Percentiles rank a stretch among this genome's conserved stretches.
Evolutionary conservation across 2,797 vertebrate genomes (phyloP).

Genomic region (Peromyscus eremicus): DNA sequence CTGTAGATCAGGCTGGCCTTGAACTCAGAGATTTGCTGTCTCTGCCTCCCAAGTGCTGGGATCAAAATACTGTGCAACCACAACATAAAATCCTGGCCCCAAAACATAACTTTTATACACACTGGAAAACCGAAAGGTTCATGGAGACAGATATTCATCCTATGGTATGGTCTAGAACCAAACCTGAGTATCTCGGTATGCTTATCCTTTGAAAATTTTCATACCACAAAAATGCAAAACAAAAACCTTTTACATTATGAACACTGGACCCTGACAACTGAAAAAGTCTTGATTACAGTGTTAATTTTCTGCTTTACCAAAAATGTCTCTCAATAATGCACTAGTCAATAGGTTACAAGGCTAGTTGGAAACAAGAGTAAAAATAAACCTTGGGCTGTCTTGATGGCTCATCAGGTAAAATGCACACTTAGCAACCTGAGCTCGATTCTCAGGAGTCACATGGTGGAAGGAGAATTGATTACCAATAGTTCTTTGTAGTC

Average conservation of each 20-base stretch:
- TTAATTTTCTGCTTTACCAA: neutral
- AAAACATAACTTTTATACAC: neutral
- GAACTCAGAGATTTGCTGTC: no score
- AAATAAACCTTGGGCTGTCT: neutral
- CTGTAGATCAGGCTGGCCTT: neutral
- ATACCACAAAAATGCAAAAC: no score
- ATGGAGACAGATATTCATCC: neutral
- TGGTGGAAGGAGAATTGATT: neutral
- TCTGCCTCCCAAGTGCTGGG: no score
- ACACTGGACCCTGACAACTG: neutral
- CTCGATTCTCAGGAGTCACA: neutral
- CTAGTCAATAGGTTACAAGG: neutral
- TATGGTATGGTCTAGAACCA: neutral
- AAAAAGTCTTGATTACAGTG: neutral
- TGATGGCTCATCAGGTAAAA: neutral
- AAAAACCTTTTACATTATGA: neutral
- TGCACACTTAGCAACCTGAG: neutral
- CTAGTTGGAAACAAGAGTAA: neutral
- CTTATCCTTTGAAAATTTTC: neutral
- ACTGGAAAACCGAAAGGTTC: neutral
- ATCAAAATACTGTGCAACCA: neutral
- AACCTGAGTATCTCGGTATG: neutral
- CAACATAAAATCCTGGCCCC: neutral
- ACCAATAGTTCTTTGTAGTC: neutral
- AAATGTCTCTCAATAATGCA: neutral